Conservation (phyloP, 2,888 invertebrate genomes). For the Bibio marci region DNA sequence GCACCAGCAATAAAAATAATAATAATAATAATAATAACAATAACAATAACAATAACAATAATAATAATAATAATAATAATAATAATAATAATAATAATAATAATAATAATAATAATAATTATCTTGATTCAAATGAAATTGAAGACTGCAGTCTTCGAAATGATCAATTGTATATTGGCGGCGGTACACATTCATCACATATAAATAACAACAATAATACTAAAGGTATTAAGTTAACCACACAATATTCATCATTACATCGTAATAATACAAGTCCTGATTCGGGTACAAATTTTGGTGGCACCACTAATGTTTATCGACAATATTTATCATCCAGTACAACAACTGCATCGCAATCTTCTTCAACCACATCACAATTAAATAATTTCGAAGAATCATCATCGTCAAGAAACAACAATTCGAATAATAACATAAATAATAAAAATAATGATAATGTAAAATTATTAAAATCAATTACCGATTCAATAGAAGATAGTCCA, state of each 20-base stretch:
- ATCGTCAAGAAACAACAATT: slow-evolving; percentile 24
- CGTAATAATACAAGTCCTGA: slow-evolving; percentile 79
- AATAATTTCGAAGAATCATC: slow-evolving; percentile 23
- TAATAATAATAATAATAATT: too few relatives aligned
- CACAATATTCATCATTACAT: slow-evolving; percentile 16
- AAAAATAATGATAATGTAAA: background rate
- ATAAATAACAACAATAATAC: too few relatives aligned
- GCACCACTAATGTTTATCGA: slow-evolving; percentile 12
- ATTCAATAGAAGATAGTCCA: slow-evolving; percentile 32
- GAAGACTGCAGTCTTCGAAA: too few relatives aligned
- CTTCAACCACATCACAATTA: slow-evolving; percentile 17
- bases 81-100: too few relatives aligned
- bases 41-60: too few relatives aligned
- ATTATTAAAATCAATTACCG: too few relatives aligned
- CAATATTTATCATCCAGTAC: slow-evolving; percentile 24
- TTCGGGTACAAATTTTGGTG: slow-evolving; percentile 63
- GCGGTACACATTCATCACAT: too few relatives aligned
- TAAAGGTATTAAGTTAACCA: too few relatives aligned
- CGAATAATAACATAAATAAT: slow-evolving; percentile 26
- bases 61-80: too few relatives aligned
- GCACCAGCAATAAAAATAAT: background rate
- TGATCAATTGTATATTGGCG: too few relatives aligned
- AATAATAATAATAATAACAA: too few relatives aligned
- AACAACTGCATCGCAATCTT: slow-evolving; percentile 30
- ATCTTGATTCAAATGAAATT: too few relatives aligned